Evolutionary conservation across 2,888 invertebrate species (phyloP).

Genomic region (Drosophila melanosoma): DNA sequence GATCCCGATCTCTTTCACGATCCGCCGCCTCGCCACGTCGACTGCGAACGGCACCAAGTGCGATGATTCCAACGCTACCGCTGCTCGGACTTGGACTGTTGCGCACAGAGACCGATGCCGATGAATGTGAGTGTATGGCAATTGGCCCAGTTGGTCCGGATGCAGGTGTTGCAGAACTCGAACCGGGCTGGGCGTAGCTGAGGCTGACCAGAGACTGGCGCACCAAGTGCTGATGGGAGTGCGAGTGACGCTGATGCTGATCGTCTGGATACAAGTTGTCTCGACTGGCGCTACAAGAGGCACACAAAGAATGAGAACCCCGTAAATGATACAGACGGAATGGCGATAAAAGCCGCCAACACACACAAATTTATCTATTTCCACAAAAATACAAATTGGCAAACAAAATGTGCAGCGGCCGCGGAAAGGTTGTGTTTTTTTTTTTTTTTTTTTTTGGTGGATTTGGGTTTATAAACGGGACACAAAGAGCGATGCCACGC

Average conservation of each 20-base stretch:
- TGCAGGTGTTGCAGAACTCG: constrained; percentile 29
- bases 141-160: constrained; percentile 50
- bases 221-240: constrained; percentile 83
- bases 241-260: constrained; percentile 78
- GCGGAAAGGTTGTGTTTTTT: constrained; percentile 1
- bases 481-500: constrained; percentile 59
- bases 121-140: constrained; percentile 49
- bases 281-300: constrained; percentile 82
- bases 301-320: constrained; percentile 70
- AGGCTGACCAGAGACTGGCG: constrained; percentile 85
- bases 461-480: not conserved
- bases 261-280: constrained; percentile 83
- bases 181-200: constrained; percentile 81
- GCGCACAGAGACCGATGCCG: constrained; percentile 46
- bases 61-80: constrained; percentile 54
- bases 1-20: constrained; percentile 40
- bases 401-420: constrained; percentile 29
- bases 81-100: constrained; percentile 62
- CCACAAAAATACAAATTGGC: constrained; percentile 26
- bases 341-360: constrained; percentile 54
- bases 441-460: not conserved
- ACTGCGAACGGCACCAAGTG: constrained; percentile 46
- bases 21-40: constrained; percentile 41
- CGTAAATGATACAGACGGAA: constrained; percentile 38
- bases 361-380: constrained; percentile 71